phyloP scores from a whole-genome alignment of 2,797 vertebrate genomes.

The Tamandua tetradactyla region DNA sequence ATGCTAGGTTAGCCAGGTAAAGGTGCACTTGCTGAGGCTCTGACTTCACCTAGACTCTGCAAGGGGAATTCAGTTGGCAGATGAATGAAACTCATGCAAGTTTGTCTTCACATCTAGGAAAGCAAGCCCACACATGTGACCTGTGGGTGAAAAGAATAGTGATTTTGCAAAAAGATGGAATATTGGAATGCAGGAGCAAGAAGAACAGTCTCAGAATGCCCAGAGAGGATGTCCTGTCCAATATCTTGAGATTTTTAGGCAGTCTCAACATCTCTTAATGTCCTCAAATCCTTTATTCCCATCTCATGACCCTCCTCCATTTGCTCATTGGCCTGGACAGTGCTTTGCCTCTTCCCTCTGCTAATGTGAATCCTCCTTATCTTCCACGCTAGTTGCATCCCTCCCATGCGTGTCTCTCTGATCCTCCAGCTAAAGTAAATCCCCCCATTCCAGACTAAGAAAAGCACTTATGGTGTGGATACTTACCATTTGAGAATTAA shows the following conservation, averaged over 20 bases:
- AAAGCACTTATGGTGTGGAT: neutral
- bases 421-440: neutral
- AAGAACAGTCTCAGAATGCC: neutral
- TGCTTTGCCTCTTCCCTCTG: neutral
- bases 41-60: neutral
- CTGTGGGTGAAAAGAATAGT: neutral
- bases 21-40: neutral
- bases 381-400: neutral
- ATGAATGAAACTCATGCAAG: neutral
- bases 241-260: neutral
- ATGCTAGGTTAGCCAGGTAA: neutral
- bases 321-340: neutral
- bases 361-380: neutral
- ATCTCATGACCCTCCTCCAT: fast-evolving
- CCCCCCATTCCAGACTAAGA: neutral
- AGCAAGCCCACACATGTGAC: neutral
- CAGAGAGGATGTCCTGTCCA: neutral
- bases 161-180: neutral
- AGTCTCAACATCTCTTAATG: neutral
- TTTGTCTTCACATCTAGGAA: neutral
- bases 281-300: neutral
- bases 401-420: neutral
- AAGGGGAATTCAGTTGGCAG: neutral
- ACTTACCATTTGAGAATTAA: neutral
- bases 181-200: neutral